A percentile compares a stretch with the other conserved stretches of the same genome.
Conservation (phyloP, 2,888 invertebrate genomes). For the Artemia sinica region DNA sequence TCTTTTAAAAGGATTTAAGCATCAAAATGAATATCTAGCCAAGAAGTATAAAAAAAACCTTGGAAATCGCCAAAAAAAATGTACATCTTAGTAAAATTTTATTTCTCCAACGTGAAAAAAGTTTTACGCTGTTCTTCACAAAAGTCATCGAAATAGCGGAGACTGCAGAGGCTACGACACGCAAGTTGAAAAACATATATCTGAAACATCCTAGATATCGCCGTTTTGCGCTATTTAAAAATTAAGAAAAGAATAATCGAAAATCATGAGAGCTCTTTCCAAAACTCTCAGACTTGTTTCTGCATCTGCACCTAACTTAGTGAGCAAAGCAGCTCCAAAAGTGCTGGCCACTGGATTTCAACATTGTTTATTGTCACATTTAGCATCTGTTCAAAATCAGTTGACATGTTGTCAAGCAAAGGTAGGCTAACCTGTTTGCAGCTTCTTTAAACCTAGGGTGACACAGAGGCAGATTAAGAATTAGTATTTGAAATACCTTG, state of each 20-base stretch:
- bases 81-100: no score
- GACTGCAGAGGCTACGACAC: no score
- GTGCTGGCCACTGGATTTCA: not conserved
- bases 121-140: no score
- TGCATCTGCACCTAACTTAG: not conserved
- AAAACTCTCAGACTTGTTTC: conserved; percentile 3
- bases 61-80: no score
- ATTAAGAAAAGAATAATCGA: not conserved
- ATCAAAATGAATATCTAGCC: no score
- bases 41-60: no score
- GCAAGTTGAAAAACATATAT: no score
- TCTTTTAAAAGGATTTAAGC: no score
- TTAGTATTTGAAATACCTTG: not conserved
- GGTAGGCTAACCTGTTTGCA: not conserved
- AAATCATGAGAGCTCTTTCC: conserved; percentile 11
- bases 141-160: no score
- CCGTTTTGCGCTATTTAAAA: not conserved
- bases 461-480: not conserved
- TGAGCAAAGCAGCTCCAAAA: not conserved
- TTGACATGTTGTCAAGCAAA: not conserved
- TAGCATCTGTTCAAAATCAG: not conserved
- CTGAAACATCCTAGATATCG: no score
- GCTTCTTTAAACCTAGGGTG: not conserved
- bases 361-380: not conserved
- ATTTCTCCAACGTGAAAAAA: no score